Conservation (phyloP, 2,797 vertebrate genomes). For the Onychomys torridus region DNA sequence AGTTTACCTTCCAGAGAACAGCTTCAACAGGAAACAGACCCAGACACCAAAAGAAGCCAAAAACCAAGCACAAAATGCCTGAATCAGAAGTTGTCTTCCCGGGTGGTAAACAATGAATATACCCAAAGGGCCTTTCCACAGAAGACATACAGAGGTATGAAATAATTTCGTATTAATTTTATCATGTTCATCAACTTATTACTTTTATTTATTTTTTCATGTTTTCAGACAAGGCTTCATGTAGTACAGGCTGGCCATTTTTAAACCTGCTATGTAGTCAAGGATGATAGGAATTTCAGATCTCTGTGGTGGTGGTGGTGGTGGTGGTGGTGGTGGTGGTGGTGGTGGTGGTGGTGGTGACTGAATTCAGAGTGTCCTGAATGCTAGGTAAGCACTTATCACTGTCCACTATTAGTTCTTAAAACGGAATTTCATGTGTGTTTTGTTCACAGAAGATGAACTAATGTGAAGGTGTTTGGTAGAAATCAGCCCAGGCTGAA, state of each 20-base stretch:
- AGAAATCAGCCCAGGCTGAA: background rate
- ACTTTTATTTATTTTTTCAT: background rate
- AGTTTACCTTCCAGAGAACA: constrained; percentile 11
- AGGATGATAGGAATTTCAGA: background rate
- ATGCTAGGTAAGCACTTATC: background rate
- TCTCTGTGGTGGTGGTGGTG: background rate
- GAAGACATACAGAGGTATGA: background rate
- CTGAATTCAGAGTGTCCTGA: background rate
- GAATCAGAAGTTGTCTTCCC: background rate
- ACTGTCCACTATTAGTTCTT: background rate
- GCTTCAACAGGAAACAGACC: constrained; percentile 21
- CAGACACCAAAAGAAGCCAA: constrained; percentile 12
- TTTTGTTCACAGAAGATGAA: constrained; percentile 37
- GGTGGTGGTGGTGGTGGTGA: background rate
- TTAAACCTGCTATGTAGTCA: background rate
- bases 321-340: background rate
- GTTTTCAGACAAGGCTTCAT: background rate
- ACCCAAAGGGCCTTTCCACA: background rate
- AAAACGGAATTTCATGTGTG: background rate
- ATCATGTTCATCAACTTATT: no score
- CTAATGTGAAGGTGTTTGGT: background rate
- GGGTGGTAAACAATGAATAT: background rate
- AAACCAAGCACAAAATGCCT: constrained; percentile 5
- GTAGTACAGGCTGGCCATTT: background rate
- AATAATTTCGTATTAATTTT: background rate